Percentiles rank a stretch among this genome's conserved stretches.
These are phyloP conservation scores for Drosophila sp. DNA, from an alignment of 1,140 invertebrate species.

Conservation along the genomic window DNA sequence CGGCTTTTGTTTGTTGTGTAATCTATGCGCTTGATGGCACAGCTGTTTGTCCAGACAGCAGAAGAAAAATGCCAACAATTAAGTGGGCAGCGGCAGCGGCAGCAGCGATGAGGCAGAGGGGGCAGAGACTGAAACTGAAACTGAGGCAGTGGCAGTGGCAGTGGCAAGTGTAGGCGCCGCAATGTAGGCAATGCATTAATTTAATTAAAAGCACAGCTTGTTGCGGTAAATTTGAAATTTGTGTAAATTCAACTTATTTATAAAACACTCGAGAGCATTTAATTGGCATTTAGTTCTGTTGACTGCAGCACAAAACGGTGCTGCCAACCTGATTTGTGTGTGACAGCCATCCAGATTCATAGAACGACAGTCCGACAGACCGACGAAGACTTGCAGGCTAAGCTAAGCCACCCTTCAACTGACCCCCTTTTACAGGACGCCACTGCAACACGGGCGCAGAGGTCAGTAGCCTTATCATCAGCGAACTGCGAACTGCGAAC, in stretches of 20 bases:
- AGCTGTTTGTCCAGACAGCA: conserved; percentile 77
- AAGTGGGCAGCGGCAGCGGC: conserved; percentile 58
- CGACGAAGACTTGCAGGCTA: conserved; percentile 2
- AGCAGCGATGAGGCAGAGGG: not conserved
- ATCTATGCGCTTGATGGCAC: conserved; percentile 81
- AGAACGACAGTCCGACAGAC: not conserved
- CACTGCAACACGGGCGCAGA: conserved; percentile 64
- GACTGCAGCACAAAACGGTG: conserved; percentile 24
- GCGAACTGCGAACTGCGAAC: too few species aligned
- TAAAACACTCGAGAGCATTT: conserved; percentile 70
- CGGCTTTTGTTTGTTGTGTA: conserved; percentile 82
- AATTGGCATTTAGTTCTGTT: conserved; percentile 41
- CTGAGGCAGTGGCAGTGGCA: not conserved
- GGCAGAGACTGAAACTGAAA: not conserved
- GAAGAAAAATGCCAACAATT: conserved; percentile 81
- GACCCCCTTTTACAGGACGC: conserved; percentile 33
- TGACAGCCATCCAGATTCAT: conserved; percentile 10
- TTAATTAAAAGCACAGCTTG: conserved; percentile 69
- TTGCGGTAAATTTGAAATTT: conserved; percentile 71
- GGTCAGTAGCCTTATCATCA: conserved; percentile 80
- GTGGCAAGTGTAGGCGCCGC: conserved; percentile 7
- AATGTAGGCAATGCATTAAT: conserved; percentile 78
- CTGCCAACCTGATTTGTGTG: conserved; percentile 53
- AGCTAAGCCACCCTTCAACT: conserved; percentile 26
- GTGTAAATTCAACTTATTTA: conserved; percentile 80